Conservation (phyloP, 2,888 invertebrate species). For the Liodrosophila aerea region DNA sequence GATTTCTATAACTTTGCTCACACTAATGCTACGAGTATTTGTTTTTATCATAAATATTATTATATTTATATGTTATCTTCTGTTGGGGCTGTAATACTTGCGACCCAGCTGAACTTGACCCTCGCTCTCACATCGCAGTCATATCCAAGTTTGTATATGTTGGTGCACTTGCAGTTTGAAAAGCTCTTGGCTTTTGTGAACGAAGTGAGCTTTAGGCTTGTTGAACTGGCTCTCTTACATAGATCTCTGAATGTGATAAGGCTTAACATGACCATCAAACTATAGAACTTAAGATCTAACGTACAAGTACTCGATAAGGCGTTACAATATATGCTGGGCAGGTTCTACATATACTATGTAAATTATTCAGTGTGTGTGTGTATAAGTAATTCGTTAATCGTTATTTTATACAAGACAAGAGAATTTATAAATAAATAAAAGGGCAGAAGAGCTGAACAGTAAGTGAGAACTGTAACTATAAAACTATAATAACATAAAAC, state of each 20-base stretch:
- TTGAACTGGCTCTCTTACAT: too few relatives aligned
- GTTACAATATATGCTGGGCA: conserved; percentile 34
- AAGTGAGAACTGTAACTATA: conserved; percentile 38
- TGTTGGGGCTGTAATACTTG: conserved; percentile 61
- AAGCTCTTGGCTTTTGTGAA: too few relatives aligned
- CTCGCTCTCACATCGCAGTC: too few relatives aligned
- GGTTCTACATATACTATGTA: conserved; percentile 34
- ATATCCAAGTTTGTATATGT: too few relatives aligned
- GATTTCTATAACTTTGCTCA: conserved; percentile 18
- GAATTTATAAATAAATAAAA: conserved; percentile 58
- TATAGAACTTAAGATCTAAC: conserved; percentile 39
- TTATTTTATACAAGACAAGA: conserved; percentile 63
- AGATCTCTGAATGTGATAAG: too few relatives aligned
- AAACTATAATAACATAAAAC: conserved; percentile 42
- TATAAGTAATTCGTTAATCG: conserved; percentile 36
- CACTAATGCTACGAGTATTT: conserved; percentile 67
- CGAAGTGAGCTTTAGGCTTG: too few relatives aligned
- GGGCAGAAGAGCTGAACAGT: conserved; percentile 39
- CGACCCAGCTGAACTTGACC: conserved; percentile 48
- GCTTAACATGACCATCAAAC: conserved; percentile 31
- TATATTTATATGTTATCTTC: conserved; percentile 17
- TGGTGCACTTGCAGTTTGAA: too few relatives aligned
- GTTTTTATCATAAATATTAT: conserved; percentile 44
- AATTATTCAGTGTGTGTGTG: conserved; percentile 1
- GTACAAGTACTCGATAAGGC: conserved; percentile 47